phyloP scores from a whole-genome alignment of 2,888 invertebrate genomes.

The Cerastis rubricosa region DNA sequence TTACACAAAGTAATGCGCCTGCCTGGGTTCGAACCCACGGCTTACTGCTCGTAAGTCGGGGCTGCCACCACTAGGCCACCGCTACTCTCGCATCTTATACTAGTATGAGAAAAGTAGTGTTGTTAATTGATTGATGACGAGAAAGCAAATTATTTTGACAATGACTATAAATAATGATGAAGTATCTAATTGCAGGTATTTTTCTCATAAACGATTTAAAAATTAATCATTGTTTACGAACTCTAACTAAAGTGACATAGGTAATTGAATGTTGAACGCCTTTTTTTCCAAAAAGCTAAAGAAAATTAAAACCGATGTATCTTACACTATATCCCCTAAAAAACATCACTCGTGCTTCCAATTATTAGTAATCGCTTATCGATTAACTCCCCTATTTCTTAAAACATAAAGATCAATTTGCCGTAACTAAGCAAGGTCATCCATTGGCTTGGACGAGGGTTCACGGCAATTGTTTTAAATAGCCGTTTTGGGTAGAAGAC shows the following conservation, averaged over 20 bases:
- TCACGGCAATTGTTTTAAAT: conserved; percentile 71
- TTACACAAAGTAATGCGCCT: too few species aligned
- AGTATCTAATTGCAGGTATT: not conserved
- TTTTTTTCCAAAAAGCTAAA: not conserved
- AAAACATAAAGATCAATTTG: conserved; percentile 38
- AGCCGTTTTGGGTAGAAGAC: conserved; percentile 64
- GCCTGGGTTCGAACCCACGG: too few species aligned
- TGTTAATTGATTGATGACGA: not conserved
- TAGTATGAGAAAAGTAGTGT: too few species aligned
- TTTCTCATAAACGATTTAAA: not conserved
- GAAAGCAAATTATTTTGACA: not conserved
- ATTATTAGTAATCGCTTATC: conserved; percentile 57
- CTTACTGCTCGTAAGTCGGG: too few species aligned
- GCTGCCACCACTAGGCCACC: too few species aligned
- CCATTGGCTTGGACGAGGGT: conserved; percentile 63
- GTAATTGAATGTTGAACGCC: not conserved
- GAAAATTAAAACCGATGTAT: conserved; percentile 35
- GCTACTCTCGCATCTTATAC: not conserved
- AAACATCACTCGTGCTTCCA: conserved; percentile 48
- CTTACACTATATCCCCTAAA: conserved; percentile 38
- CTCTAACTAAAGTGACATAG: not conserved
- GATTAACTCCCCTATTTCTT: conserved; percentile 37
- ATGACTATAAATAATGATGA: not conserved
- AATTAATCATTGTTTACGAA: too few species aligned
- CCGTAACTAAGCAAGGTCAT: conserved; percentile 41